Evolutionary conservation across 1,140 invertebrate species (phyloP), one percentile per base, ranked within the genome.

Genomic region (Hermetia illucens): DNA sequence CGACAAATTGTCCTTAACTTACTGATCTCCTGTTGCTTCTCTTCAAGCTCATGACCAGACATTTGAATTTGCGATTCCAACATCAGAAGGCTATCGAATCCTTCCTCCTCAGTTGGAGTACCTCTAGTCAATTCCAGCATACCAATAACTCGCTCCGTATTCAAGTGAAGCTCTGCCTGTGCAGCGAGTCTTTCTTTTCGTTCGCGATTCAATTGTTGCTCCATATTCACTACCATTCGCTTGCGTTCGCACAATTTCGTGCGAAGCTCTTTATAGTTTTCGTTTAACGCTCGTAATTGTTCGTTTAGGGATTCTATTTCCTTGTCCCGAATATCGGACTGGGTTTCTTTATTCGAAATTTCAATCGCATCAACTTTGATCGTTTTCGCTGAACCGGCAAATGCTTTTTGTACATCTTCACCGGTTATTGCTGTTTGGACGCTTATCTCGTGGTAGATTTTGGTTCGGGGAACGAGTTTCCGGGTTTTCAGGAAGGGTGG

Each of bases 371-470:
- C 64, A 3, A 69, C 46, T 3, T 59, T 51, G 3, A 66, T 36
- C 0, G 47, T 53, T 4, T 57, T 45, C 18, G 48, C 35, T 3
- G 73, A 49, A 0, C 55, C 81, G 1, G 70, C 68, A 21, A 84
- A 58, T 15, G 75, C 75, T 9, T 75, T 72, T 30, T 80, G 75
- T 10, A 86, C 64, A 50, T 86, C 83, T 2, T 60, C 52, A 27
- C 74, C 71, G 0, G 78, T 72, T 17, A 86, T 53, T 5, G 76
- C 78, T 0, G 83, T 87, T 51, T 87, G 83, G 3, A 72, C 68
- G 12, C 68, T 66, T 1, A 68, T 78, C 58, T 87, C 83, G 41
- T 84, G 81, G 52, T 83, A 86, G 39, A 87, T 86, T 45, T 72
- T 68, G 0, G 77, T 82, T 48, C 67, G 69, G 18, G 60, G 51